A percentile compares a stretch with the other conserved stretches of the same genome.
Evolutionary conservation across 1,140 invertebrate species (phyloP).

Genomic region (Hypsibius dujardini): DNA sequence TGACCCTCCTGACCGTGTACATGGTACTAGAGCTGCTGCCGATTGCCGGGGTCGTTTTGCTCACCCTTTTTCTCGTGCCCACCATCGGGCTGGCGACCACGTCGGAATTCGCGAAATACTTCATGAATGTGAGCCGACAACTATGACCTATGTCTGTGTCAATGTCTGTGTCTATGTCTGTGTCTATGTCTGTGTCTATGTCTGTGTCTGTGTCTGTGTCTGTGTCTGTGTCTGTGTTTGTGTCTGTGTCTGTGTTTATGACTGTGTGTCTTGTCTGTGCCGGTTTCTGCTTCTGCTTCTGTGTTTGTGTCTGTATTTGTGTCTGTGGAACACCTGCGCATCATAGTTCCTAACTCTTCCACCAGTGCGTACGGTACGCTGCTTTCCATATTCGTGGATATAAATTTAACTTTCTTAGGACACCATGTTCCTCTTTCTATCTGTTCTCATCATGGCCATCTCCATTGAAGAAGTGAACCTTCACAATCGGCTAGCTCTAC

Average conservation of each 20-base stretch:
- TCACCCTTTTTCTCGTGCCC: background rate
- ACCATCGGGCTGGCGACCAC: conserved; percentile 3
- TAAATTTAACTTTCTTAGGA: background rate
- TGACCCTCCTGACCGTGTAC: background rate
- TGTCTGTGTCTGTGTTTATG: too few relatives aligned
- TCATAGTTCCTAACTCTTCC: background rate
- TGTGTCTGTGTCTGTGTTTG: too few relatives aligned
- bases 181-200: too few relatives aligned
- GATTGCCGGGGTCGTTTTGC: background rate
- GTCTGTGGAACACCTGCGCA: too few relatives aligned
- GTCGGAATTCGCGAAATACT: background rate
- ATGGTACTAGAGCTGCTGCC: background rate
- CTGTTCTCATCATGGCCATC: background rate
- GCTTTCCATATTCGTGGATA: background rate
- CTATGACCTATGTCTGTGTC: too few relatives aligned
- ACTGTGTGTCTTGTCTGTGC: too few relatives aligned
- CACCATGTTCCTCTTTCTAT: background rate
- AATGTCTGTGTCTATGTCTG: too few relatives aligned
- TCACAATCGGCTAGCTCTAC: background rate
- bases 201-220: too few relatives aligned
- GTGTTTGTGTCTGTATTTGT: too few relatives aligned
- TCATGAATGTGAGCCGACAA: background rate
- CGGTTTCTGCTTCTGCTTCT: too few relatives aligned
- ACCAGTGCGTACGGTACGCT: background rate
- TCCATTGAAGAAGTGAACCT: conserved; percentile 9